Percentiles rank a stretch among this genome's conserved stretches.
Conservation (phyloP, 2,888 invertebrate genomes). For the Amiota communis region DNA sequence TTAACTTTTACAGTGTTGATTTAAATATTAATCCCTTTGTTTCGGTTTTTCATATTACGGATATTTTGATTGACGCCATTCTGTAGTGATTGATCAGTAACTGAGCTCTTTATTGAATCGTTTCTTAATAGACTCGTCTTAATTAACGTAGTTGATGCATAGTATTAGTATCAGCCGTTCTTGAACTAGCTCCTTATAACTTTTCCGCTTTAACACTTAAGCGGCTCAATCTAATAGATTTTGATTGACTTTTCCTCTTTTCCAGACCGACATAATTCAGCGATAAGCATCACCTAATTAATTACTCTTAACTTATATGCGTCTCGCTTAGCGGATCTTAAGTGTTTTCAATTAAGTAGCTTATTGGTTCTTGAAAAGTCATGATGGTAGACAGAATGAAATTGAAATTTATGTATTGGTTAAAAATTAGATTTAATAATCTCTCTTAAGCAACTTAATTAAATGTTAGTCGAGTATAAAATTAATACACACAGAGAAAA, state of each 20-base stretch:
- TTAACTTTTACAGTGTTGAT: constrained; percentile 37
- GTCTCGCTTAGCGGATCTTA: constrained; percentile 9
- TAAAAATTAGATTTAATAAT: too few relatives aligned
- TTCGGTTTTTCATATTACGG: constrained; percentile 25
- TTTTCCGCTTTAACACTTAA: constrained; percentile 44
- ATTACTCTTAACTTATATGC: constrained; percentile 53
- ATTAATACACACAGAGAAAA: too few relatives aligned
- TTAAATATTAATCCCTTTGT: background rate
- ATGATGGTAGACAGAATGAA: too few relatives aligned
- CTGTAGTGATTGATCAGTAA: constrained; percentile 55
- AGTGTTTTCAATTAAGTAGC: background rate
- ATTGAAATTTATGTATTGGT: too few relatives aligned
- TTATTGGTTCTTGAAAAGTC: too few relatives aligned
- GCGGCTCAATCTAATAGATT: constrained; percentile 40
- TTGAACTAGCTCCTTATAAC: background rate
- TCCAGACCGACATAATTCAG: constrained; percentile 24
- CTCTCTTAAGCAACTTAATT: too few relatives aligned
- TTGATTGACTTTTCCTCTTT: constrained; percentile 48
- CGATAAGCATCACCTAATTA: constrained; percentile 52
- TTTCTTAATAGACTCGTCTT: constrained; percentile 48
- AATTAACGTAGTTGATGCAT: constrained; percentile 65
- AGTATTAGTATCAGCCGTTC: too few relatives aligned
- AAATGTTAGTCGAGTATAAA: too few relatives aligned
- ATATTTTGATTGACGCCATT: constrained; percentile 41
- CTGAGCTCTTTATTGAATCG: constrained; percentile 63